Base-by-base conservation (phyloP, 2,888 invertebrate genomes). In the Cantharis rufa region DNA sequence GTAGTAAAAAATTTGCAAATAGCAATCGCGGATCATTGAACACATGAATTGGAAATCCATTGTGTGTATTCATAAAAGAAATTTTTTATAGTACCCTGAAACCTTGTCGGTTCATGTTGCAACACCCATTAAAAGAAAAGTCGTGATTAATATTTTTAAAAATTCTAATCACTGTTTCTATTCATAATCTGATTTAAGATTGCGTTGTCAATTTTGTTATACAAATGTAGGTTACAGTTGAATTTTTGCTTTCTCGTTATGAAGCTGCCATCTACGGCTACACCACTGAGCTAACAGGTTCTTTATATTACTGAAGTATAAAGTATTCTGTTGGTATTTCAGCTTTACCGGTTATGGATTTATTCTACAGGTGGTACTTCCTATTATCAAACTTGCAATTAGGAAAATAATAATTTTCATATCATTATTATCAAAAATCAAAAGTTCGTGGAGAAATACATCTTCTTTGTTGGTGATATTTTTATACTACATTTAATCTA, bases 61-160 rank as follows among this genome's bases (percentile, higher is more conserved):
- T 72, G 68, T 68, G 68, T 68, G 21, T 24, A 32, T 24, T 66
- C 71, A 71, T 64, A 71, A 61, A 73, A 69, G 69, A 48, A 48
- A 73, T 61, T 73, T 73, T 73, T 76, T 63, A 72, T 76, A 72
- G 72, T 62, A 69, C 48, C 68, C 69, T 62, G 62, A 69, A 74
- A 61, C 73, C 71, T 74, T 70, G 77, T 18, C 66, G 62, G 70
- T 64, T 70, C 64, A 68, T 77, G 73, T 64, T 62, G 73, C 73
- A 70, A 77, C 70, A 68, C 71, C 64, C 70, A 77, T 77, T 77
- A 71, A 70, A 77, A 73, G 62, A 32, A 77, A 73, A 76, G 73
- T 77, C 77, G 77, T 77, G 77, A 77, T 74, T 69, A 61, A 32
- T 64, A 15, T 72, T 70, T 70, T 74, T 74, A 68, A 2, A 21